Percentiles rank a stretch among this genome's conserved stretches.
Conservation (phyloP, 2,113 vertebrate species). For the Ibidorhyncha struthersii region DNA sequence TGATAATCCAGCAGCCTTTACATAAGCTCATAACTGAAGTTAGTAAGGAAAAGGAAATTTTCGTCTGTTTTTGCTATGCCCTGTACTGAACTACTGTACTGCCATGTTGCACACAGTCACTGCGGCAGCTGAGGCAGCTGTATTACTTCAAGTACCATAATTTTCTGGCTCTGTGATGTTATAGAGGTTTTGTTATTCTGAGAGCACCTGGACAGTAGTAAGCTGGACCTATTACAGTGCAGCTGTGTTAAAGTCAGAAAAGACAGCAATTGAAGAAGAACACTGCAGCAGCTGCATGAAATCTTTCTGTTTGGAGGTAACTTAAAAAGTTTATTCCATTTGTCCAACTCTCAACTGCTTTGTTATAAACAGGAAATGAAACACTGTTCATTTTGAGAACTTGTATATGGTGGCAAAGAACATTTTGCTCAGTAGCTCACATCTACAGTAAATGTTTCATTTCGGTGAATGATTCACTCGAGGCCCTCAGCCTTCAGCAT, state of each 20-base stretch:
- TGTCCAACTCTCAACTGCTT: not conserved
- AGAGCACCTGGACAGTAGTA: not conserved
- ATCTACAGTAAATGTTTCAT: not conserved
- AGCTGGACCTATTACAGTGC: not conserved
- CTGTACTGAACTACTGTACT: not conserved
- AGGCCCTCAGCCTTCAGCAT: not conserved
- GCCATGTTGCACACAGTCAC: not conserved
- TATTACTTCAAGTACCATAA: not conserved
- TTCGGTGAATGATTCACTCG: conserved; percentile 46
- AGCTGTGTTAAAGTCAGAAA: not conserved
- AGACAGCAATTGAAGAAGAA: not conserved
- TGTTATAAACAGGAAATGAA: conserved; percentile 46
- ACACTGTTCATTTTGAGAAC: conserved; percentile 15
- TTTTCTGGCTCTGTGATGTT: not conserved
- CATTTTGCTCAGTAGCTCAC: conserved; percentile 31
- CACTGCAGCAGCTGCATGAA: not conserved
- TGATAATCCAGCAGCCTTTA: not conserved
- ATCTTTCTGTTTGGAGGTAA: not conserved
- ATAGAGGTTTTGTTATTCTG: not conserved
- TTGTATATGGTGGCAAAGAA: conserved; percentile 21
- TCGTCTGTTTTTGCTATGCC: not conserved
- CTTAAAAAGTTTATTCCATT: conserved; percentile 2
- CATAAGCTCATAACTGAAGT: not conserved
- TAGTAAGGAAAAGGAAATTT: not conserved
- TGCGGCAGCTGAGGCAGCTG: not conserved